A percentile compares a stretch with the other conserved stretches of the same genome.
phyloP scores from a whole-genome alignment of 1,140 invertebrate species.

The Trichogramma pretiosum region DNA sequence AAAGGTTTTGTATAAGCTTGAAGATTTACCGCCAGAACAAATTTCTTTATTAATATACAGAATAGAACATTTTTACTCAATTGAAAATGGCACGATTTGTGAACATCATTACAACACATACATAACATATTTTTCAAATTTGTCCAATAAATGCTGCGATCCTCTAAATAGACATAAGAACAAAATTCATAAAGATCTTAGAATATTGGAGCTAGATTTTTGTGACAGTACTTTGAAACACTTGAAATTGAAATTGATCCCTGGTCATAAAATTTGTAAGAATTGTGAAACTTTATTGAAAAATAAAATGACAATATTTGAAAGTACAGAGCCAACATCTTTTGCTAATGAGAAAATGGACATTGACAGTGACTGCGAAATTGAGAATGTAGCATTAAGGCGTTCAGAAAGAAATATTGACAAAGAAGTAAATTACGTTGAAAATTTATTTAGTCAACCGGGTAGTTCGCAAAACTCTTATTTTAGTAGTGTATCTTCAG shows the following conservation, averaged over 20 bases:
- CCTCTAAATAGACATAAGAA: neutral
- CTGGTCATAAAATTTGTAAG: neutral
- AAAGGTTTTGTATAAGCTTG: too few relatives aligned
- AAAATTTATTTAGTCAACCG: neutral
- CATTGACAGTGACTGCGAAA: neutral
- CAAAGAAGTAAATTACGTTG: neutral
- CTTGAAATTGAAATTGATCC: neutral
- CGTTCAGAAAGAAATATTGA: neutral
- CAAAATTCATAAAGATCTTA: neutral
- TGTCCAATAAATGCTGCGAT: constrained; percentile 1
- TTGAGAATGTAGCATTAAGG: neutral
- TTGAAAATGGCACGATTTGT: too few relatives aligned
- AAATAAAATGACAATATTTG: neutral
- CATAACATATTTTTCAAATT: too few relatives aligned
- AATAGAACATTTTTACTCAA: too few relatives aligned
- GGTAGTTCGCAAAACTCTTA: neutral
- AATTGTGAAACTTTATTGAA: neutral
- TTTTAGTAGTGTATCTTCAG: neutral
- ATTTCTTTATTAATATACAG: too few relatives aligned
- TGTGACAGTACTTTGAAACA: neutral
- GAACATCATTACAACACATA: too few relatives aligned
- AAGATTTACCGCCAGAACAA: too few relatives aligned
- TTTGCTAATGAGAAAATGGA: neutral
- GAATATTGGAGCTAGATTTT: neutral
- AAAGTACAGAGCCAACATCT: neutral